Conservation (phyloP, 2,888 invertebrate genomes). For the Thymelicus sylvestris region DNA sequence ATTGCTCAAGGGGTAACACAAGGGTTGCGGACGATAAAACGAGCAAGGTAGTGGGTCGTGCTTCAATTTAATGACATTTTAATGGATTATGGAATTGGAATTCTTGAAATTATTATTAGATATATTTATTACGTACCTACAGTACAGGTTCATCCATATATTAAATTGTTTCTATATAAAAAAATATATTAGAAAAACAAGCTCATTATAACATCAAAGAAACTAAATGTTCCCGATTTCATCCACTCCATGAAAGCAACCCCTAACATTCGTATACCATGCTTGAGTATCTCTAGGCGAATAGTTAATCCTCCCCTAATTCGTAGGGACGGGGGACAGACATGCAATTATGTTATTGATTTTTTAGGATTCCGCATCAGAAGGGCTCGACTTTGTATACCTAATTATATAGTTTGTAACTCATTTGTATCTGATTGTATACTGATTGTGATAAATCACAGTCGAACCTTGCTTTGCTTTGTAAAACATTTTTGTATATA, state of each 20-base stretch:
- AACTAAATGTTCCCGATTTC: background rate
- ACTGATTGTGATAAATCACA: too few relatives aligned
- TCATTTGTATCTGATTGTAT: background rate
- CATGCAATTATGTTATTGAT: conserved; percentile 8
- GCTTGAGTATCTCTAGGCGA: background rate
- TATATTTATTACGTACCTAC: too few relatives aligned
- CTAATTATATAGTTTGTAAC: background rate
- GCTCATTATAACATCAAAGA: background rate
- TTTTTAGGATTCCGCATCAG: background rate
- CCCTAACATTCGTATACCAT: background rate
- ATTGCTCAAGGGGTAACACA: too few relatives aligned
- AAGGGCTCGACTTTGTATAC: background rate
- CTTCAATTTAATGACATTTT: too few relatives aligned
- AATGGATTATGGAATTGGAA: background rate
- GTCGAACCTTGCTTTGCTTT: too few relatives aligned
- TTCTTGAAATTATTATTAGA: background rate
- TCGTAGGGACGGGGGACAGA: background rate
- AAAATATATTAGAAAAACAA: too few relatives aligned
- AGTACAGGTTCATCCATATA: too few relatives aligned
- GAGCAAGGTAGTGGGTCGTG: too few relatives aligned
- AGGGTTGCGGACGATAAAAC: too few relatives aligned
- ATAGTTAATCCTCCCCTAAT: conserved; percentile 4
- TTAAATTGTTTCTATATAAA: too few relatives aligned
- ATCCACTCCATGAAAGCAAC: background rate
- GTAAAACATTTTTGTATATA: too few relatives aligned